These are phyloP conservation scores for Battus philenor DNA, from an alignment of 1,140 invertebrate genomes.

Conservation along the genomic window DNA sequence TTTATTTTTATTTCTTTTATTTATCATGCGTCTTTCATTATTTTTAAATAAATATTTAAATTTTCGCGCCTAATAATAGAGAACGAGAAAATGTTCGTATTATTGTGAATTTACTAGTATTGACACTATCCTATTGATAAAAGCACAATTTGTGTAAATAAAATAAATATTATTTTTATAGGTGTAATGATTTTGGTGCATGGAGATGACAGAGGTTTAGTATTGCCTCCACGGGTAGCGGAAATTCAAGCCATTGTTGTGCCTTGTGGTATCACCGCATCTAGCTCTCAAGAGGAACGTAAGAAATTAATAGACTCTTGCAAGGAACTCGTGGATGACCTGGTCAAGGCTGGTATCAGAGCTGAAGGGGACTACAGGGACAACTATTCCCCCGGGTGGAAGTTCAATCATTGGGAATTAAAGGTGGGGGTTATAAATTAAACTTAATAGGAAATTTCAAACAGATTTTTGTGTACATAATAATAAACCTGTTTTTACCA, in stretches of 20 bases:
- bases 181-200: conserved; percentile 98
- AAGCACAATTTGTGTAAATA: too few species aligned
- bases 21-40: too few species aligned
- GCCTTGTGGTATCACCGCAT: conserved; percentile 96
- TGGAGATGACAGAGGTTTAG: conserved; percentile 96
- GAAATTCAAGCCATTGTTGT: conserved; percentile 91
- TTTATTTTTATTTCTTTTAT: too few species aligned
- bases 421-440: conserved; percentile 83
- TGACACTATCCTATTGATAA: too few species aligned
- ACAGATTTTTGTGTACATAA: too few species aligned
- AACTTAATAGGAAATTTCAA: too few species aligned
- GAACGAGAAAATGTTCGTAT: too few species aligned
- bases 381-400: conserved; percentile 99
- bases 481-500: too few species aligned
- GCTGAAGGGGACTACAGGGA: conserved; percentile 91
- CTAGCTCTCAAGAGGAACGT: conserved; percentile 83
- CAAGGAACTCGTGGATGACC: conserved; percentile 79
- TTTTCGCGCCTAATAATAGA: too few species aligned
- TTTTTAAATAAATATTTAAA: too few species aligned
- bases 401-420: conserved; percentile 99
- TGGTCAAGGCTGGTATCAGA: conserved; percentile 79
- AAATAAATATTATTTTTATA: too few species aligned
- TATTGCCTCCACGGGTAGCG: conserved; percentile 95
- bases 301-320: conserved; percentile 85
- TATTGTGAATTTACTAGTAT: too few species aligned